Conservation (phyloP, 2,888 invertebrate species). For the Amphiduros pacificus region DNA sequence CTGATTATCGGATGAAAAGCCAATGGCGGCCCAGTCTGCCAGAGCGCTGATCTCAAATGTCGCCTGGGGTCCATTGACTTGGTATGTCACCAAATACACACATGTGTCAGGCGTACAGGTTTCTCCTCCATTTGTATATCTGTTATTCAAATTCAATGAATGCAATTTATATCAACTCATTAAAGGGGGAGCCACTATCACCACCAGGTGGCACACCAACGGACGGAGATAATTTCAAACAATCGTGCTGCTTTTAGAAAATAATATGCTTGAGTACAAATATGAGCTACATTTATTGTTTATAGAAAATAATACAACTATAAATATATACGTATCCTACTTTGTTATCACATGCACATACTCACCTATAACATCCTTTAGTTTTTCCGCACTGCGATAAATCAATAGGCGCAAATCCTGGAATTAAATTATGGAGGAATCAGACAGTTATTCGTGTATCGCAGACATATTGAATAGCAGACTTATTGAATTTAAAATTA, state of each 20-base stretch:
- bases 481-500: too few relatives aligned
- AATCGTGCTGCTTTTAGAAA: too few relatives aligned
- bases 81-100: conserved; percentile 27
- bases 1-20: conserved; percentile 30
- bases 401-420: conserved; percentile 10
- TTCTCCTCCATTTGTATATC: conserved; percentile 7
- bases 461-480: too few relatives aligned
- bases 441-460: too few relatives aligned
- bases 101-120: conserved; percentile 16
- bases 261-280: too few relatives aligned
- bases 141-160: neutral
- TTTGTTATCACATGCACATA: too few relatives aligned
- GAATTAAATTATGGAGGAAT: too few relatives aligned
- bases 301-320: too few relatives aligned
- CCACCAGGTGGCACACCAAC: neutral
- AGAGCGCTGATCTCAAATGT: conserved; percentile 28
- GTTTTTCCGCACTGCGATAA: neutral
- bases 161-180: neutral
- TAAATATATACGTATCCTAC: too few relatives aligned
- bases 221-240: too few relatives aligned
- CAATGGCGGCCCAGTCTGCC: conserved; percentile 30
- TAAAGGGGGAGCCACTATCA: neutral
- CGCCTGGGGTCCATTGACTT: conserved; percentile 16
- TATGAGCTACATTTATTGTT: too few relatives aligned
- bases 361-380: conserved; percentile 13